phyloP scores from a whole-genome alignment of 35 echinoderm and acorn worm species.

The Acanthaster planci region DNA sequence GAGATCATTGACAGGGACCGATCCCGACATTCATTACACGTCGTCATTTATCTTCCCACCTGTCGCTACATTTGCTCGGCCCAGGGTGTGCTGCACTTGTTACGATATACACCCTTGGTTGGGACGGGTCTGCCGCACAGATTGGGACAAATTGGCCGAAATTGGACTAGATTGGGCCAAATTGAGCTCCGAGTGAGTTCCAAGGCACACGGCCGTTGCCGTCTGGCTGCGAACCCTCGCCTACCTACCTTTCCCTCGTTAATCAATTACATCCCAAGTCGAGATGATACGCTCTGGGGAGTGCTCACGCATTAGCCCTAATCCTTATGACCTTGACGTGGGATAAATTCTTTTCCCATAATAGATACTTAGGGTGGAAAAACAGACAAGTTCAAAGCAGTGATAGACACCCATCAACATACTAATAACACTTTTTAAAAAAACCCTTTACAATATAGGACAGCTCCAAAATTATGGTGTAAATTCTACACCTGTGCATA shows the following conservation, averaged over 20 bases:
- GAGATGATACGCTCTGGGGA: not conserved
- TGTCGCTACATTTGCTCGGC: too few species aligned
- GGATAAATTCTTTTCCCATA: not conserved
- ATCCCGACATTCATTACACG: too few species aligned
- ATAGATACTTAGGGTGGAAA: too few species aligned
- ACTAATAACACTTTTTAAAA: too few species aligned
- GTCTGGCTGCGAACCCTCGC: not conserved
- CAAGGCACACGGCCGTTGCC: not conserved
- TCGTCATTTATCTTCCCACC: too few species aligned
- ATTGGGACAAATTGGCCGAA: not conserved
- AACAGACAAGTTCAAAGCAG: too few species aligned
- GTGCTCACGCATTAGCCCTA: not conserved
- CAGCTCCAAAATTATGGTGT: too few species aligned
- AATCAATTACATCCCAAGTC: not conserved
- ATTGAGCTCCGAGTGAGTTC: not conserved
- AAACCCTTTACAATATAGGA: too few species aligned
- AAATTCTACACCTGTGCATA: too few species aligned
- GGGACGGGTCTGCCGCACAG: not conserved
- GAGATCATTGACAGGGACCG: too few species aligned
- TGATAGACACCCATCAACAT: too few species aligned
- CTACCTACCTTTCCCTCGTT: not conserved
- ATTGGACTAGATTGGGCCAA: not conserved
- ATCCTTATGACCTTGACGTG: not conserved
- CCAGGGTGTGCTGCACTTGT: too few species aligned
- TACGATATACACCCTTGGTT: not conserved